Base-by-base conservation (phyloP, 2,888 invertebrate species). In the Nyleta sp. region DNA sequence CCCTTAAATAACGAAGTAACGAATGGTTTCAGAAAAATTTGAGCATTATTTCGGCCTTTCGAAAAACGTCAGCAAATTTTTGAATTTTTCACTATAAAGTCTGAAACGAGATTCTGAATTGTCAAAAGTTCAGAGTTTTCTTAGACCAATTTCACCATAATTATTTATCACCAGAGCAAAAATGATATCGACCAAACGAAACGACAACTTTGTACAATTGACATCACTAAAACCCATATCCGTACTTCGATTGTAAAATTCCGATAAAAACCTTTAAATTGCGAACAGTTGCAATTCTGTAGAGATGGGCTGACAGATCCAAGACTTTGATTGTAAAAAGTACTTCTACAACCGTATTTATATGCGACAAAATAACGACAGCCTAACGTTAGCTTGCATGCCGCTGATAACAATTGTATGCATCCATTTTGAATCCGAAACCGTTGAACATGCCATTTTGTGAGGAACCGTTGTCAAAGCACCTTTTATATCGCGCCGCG, bases 251-350 rank as follows among this genome's bases (percentile, higher is more conserved):
- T 15, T 42, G 13, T 35, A 11, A 35, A 42, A 42, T 13, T 15
- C 2, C 17, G 8, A 42, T 10, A 17, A 42, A 42, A 42, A 15
- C 7, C 24, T 59, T 22, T 24, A 38, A 44, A 1, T 60, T 20
- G n/a, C n/a, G n/a, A 44, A 60, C 10, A 10, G 33, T 53, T 67
- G 55, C 46, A 55, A 28, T 59, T 59, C 52, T 60, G 59, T 60
- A 52, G 3, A 55, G 22, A 52, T 18, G 20, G 28, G 35, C 59
- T 59, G 38, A 59, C 50, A 44, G 20, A 70, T 60, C 31, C 64
- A 72, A 72, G 72, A 64, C 64, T 73, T 52, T 64, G 48, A 60
- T 44, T 72, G 72, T 72, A 72, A 64, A 72, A 72, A 62, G 50
- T 50, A 52, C 40, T 31, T 59, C 31, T 60, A 62, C 20, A 60